Evolutionary conservation across 1,140 invertebrate genomes (phyloP).

Genomic region (Gryon sp.): DNA sequence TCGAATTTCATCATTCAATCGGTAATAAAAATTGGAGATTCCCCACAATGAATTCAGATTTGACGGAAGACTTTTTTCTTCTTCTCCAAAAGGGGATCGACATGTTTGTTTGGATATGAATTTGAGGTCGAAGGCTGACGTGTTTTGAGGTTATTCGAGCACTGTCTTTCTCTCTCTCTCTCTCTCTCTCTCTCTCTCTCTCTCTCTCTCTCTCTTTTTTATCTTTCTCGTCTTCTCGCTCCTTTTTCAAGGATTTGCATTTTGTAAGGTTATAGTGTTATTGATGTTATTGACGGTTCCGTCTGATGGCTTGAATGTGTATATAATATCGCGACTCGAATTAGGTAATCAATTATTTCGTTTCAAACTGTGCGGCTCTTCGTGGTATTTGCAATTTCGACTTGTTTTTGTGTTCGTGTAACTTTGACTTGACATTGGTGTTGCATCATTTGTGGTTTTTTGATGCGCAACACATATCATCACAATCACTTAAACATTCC

Average conservation of each 20-base stretch:
- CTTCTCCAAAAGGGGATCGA: neutral
- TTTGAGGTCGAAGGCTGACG: slow-evolving; percentile 11
- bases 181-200: neutral
- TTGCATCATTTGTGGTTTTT: slow-evolving; percentile 13
- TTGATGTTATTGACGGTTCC: slow-evolving; percentile 18
- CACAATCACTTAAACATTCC: no score
- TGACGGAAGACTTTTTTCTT: neutral
- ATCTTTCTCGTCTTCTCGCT: no score
- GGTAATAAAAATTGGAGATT: no score
- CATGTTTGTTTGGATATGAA: slow-evolving; percentile 9
- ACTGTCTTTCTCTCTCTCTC: neutral
- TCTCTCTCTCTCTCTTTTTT: neutral
- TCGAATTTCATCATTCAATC: neutral
- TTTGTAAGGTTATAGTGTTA: slow-evolving; percentile 23
- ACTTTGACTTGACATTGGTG: slow-evolving; percentile 44
- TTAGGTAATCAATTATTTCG: slow-evolving; percentile 43
- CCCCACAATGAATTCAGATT: neutral
- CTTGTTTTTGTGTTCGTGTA: slow-evolving; percentile 5
- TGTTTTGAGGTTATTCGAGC: slow-evolving; percentile 37
- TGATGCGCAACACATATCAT: no score
- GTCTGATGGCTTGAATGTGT: neutral
- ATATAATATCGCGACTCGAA: slow-evolving; percentile 1
- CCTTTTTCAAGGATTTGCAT: slow-evolving; percentile 20
- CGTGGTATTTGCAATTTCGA: neutral
- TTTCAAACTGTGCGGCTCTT: neutral